Base-by-base conservation (phyloP, 2,797 vertebrate species). In the Peromyscus eremicus region DNA sequence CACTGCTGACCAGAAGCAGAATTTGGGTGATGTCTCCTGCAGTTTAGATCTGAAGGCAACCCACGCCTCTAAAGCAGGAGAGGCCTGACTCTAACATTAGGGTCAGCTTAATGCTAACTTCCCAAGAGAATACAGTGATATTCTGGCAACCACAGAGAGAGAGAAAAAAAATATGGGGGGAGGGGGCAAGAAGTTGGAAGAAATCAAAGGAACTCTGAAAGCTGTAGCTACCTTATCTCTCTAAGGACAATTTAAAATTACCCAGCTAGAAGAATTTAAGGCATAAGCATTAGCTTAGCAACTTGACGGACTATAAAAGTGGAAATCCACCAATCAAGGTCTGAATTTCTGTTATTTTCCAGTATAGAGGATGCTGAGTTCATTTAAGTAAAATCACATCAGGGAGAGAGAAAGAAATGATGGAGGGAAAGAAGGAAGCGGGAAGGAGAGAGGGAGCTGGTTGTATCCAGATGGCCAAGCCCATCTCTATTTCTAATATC, bases 171-270 rank as follows among this genome's bases (percentile, higher is more conserved):
- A 52, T 14, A 11, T 0, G 23, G 9, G 93, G 66, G 6, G 37
- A 34, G 29, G 62, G 66, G 77, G 80, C 25, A 90, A 93, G 73
- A 52, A 94, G 64, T 81, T 85, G 37, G 73, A 92, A 81, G 83
- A 70, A 93, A 96, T 97, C 87, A 96, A 91, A 98, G 97, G 55
- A 87, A 68, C 73, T 73, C 79, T 85, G 71, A 92, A 92, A 94
- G 75, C n/a, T 57, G 25, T 27, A 95, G 68, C 79, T 46, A 43
- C 70, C n/a, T 34, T 37, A 52, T 85, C 71, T 97, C 95, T 88
- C 95, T 89, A 68, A 77, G 93, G 92, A 84, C 88, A 85, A 73
- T 94, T 96, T 93, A 77, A 95, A 96, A 46, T 85, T 93, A 83
- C 55, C 90, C 93, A 95, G 57, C 68, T 73, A 92, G 66, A 97